Evolutionary conservation across 1,140 invertebrate genomes (phyloP).

Genomic region (Papilio aristodemus): DNA sequence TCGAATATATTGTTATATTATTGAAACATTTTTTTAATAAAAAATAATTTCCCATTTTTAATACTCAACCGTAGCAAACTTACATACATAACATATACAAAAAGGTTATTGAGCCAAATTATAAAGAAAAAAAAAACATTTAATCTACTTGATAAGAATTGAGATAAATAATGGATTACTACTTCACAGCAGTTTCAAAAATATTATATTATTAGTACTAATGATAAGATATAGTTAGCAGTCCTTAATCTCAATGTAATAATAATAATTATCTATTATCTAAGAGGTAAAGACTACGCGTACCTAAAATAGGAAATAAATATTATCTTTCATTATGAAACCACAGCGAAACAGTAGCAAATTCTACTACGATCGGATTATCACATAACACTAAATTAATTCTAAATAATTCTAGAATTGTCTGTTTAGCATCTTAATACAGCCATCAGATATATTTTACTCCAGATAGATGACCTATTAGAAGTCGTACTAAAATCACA

Average conservation of each 20-base stretch:
- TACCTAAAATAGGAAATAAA: conserved; percentile 7
- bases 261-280: not conserved
- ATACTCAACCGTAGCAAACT: not conserved
- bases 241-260: not conserved
- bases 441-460: too few relatives aligned
- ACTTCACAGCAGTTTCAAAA: conserved; percentile 10
- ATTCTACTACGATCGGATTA: not conserved
- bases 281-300: not conserved
- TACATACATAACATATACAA: not conserved
- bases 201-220: conserved; percentile 11
- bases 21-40: not conserved
- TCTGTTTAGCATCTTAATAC: too few relatives aligned
- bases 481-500: too few relatives aligned
- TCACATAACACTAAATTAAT: too few relatives aligned
- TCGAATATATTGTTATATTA: too few relatives aligned
- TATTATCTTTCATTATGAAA: conserved; percentile 1
- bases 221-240: not conserved
- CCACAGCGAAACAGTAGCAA: not conserved
- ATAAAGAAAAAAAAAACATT: conserved; percentile 18
- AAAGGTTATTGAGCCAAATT: not conserved
- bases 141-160: not conserved
- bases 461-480: too few relatives aligned
- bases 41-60: too few relatives aligned
- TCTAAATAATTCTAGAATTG: too few relatives aligned
- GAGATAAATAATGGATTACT: conserved; percentile 2